Conservation (phyloP, 2,113 vertebrate species). For the Platichthys stellatus region DNA sequence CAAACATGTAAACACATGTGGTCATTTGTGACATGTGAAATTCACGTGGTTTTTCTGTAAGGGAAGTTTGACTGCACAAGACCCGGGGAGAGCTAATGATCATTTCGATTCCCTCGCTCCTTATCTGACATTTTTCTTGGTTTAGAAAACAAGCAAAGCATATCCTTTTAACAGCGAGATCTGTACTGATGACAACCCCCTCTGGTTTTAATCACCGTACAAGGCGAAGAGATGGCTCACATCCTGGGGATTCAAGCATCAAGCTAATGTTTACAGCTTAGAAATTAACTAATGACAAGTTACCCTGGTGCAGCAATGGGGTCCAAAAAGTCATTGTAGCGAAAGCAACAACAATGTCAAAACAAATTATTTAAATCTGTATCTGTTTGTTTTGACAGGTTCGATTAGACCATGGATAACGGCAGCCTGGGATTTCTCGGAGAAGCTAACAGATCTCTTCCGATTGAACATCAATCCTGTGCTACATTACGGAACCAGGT, state of each 20-base stretch:
- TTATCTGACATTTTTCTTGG: neutral
- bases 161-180: constrained; percentile 16
- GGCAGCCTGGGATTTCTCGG: constrained; percentile 40
- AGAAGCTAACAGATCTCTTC: constrained; percentile 67
- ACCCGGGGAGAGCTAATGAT: no score
- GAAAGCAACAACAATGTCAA: neutral
- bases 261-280: neutral
- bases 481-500: constrained; percentile 55
- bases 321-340: neutral
- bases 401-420: constrained; percentile 75
- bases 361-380: constrained; percentile 19
- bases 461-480: constrained; percentile 61
- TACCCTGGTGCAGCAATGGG: neutral
- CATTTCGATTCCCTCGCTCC: neutral
- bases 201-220: constrained; percentile 35
- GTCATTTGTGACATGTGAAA: no score
- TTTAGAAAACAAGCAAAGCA: constrained; percentile 11
- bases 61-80: no score
- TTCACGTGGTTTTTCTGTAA: no score
- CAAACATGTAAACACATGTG: no score
- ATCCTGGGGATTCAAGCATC: no score
- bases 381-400: constrained; percentile 62
- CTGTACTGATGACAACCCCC: constrained; percentile 30
- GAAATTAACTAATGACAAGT: constrained; percentile 29
- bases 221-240: no score